phyloP scores from a whole-genome alignment of 2,888 invertebrate genomes.

The Coenonympha glycerion region DNA sequence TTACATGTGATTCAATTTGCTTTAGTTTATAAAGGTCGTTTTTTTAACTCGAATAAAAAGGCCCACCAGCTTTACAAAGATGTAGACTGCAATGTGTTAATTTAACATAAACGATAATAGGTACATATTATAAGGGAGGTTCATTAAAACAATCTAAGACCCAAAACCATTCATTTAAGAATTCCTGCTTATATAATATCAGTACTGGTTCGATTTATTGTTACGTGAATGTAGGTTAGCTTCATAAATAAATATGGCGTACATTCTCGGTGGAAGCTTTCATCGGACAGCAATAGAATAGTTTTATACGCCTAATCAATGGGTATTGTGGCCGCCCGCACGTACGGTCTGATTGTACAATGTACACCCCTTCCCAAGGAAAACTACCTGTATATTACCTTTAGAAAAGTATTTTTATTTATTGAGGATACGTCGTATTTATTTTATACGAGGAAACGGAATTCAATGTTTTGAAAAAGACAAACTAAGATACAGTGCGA shows the following conservation, averaged over 20 bases:
- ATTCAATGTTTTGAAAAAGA: background rate
- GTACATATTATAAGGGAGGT: too few relatives aligned
- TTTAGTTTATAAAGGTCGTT: too few relatives aligned
- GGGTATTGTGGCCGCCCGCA: slow-evolving; percentile 14
- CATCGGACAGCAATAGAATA: slow-evolving; percentile 6
- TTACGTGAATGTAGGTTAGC: background rate
- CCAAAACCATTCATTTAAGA: background rate
- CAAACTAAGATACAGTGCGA: background rate
- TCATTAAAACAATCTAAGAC: too few relatives aligned
- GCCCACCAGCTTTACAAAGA: too few relatives aligned
- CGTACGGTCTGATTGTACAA: slow-evolving; percentile 9
- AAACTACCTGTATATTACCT: slow-evolving; percentile 6
- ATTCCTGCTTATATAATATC: background rate
- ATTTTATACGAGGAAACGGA: background rate
- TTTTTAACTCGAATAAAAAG: too few relatives aligned
- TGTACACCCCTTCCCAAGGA: slow-evolving; percentile 2
- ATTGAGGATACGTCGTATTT: background rate
- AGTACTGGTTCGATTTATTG: background rate
- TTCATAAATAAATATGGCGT: slow-evolving; percentile 8
- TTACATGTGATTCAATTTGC: too few relatives aligned
- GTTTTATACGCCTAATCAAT: slow-evolving; percentile 18
- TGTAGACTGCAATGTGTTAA: too few relatives aligned
- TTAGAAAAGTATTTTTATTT: slow-evolving; percentile 4
- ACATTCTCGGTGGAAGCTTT: slow-evolving; percentile 6
- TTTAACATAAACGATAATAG: too few relatives aligned